phyloP scores from a whole-genome alignment of 2,113 vertebrate species.

The Varanus salvator region DNA sequence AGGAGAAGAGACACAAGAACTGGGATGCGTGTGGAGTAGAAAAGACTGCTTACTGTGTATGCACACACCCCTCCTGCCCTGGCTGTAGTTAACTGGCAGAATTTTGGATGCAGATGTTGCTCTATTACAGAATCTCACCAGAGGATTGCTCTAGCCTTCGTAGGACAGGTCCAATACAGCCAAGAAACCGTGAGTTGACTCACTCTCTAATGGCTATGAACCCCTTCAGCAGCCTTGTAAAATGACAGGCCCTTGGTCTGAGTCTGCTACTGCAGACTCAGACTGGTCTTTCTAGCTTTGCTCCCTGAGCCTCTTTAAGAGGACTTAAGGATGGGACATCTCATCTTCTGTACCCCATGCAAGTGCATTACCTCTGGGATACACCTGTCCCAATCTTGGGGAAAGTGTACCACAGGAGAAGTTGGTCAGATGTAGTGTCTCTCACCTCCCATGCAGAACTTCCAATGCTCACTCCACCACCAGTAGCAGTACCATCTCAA shows the following conservation, averaged over 20 bases:
- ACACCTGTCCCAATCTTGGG: background rate
- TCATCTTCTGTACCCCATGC: background rate
- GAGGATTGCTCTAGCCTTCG: background rate
- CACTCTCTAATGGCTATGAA: background rate
- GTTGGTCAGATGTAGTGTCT: background rate
- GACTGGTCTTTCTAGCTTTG: background rate
- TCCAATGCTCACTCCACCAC: background rate
- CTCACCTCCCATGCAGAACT: background rate
- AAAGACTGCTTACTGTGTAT: too few species aligned
- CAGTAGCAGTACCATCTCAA: background rate
- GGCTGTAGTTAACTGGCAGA: too few species aligned
- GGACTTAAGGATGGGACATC: background rate
- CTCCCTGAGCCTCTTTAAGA: background rate
- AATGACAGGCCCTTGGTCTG: background rate
- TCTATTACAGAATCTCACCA: too few species aligned
- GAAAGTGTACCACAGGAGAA: background rate
- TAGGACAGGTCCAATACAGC: background rate
- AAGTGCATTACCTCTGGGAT: background rate
- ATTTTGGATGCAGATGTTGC: too few species aligned
- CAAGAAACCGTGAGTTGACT: background rate
- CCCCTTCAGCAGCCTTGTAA: background rate
- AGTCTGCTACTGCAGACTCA: too few species aligned
- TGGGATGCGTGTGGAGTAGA: too few species aligned
- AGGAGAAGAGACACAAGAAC: too few species aligned
- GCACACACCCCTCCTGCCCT: too few species aligned